Base-by-base conservation (phyloP, 2,113 vertebrate species). In the Chrysemys picta region DNA sequence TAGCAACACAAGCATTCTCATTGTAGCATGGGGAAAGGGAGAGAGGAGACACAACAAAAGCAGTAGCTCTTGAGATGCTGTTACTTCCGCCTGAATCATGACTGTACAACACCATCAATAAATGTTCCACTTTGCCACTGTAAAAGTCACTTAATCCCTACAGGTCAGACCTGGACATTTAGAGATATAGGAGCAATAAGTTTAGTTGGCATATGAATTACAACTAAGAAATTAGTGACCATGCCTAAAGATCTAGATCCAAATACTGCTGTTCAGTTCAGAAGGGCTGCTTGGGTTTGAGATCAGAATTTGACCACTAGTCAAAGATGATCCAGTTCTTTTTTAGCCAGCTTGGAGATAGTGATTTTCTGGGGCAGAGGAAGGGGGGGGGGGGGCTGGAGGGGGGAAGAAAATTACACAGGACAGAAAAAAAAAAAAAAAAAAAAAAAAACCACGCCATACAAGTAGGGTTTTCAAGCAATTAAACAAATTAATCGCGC, bases 321-420 rank as follows among this genome's bases (percentile, higher is more conserved):
- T 76, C 72, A 76, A 45, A 76, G 24, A 47, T 8, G 16, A 27
- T 13, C 12, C 12, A 47, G 24, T 78, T 78, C 42, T 78, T 78
- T 76, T 76, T 42, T 47, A 47, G 11, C 25, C 75, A 27, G 24
- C 24, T 47, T 45, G 24, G 6, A 25, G 42, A 72, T 22, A 54
- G 21, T 54, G 21, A 54, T 22, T 54, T 54, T 54, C 53, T 4
- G 53, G 13, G 50, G 49, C 42, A 4, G 42, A 42, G 42, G 42
- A 42, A 42, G 4, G 50, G 50, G 1, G 49, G 13, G 50, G 1
- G 49, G 13, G 50, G 1, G 49, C n/a, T n/a, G n/a, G n/a, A 42
- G 4, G 50, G 50, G 1, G 49, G 13, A 12, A 3, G 8, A 10
- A 47, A 45, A 45, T 2, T 5, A 45, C 45, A 45, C 45, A 2